phyloP scores from a whole-genome alignment of 2,888 invertebrate genomes.

The Seladonia tumulorum region DNA sequence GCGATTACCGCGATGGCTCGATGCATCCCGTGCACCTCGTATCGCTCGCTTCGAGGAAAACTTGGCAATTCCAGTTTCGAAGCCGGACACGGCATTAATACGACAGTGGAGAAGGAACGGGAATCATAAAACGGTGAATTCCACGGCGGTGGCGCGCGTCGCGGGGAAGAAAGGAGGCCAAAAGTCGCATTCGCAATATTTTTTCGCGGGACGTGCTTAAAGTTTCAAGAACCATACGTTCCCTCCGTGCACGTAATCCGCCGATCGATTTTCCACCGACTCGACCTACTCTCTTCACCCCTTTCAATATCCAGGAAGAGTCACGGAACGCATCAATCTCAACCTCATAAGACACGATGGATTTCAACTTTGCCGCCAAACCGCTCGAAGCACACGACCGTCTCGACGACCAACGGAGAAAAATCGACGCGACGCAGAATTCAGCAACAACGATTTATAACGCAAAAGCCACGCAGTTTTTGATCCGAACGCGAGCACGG shows the following conservation, averaged over 20 bases:
- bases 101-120: neutral
- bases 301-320: constrained; percentile 48
- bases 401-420: neutral
- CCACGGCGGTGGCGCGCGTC: neutral
- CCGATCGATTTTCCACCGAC: constrained; percentile 46
- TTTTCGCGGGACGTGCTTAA: constrained; percentile 47
- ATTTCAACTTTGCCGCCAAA: constrained; percentile 19
- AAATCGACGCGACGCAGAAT: neutral
- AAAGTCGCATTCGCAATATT: constrained; percentile 35
- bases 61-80: neutral
- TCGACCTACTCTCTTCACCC: constrained; percentile 41
- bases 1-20: neutral
- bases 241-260: constrained; percentile 46
- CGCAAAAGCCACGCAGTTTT: neutral
- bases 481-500: neutral
- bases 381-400: constrained; percentile 1
- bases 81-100: neutral
- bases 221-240: constrained; percentile 51
- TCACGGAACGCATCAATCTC: constrained; percentile 58
- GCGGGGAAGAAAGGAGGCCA: constrained; percentile 13
- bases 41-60: neutral
- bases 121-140: constrained; percentile 30
- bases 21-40: neutral
- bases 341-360: constrained; percentile 40
- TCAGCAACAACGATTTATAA: neutral